A percentile compares a stretch with the other conserved stretches of the same genome.
Evolutionary conservation across 2,888 invertebrate species (phyloP).

Genomic region (Drosophila atripex): DNA sequence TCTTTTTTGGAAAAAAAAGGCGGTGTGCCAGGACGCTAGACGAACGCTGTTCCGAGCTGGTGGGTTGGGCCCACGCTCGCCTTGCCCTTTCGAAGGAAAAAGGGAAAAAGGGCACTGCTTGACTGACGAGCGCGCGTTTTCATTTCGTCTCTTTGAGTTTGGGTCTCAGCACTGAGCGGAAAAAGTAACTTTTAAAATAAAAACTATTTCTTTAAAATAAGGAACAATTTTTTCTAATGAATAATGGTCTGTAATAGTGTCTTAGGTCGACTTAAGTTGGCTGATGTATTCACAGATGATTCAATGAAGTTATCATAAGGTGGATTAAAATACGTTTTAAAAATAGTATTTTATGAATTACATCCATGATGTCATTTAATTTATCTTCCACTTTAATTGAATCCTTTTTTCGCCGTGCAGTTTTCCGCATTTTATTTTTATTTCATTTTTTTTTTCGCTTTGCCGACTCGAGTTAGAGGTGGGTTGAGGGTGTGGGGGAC

Average conservation of each 20-base stretch:
- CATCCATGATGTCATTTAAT: neutral
- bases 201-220: neutral
- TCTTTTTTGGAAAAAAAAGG: conserved; percentile 42
- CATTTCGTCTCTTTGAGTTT: conserved; percentile 27
- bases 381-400: no score
- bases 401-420: neutral
- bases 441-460: conserved; percentile 17
- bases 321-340: neutral
- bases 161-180: conserved; percentile 9
- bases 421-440: conserved; percentile 6
- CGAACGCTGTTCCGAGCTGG: conserved; percentile 32
- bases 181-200: neutral
- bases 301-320: neutral
- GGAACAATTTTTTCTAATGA: neutral
- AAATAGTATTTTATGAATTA: neutral
- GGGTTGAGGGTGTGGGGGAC: conserved; percentile 1
- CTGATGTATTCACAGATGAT: no score
- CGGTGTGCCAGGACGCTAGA: conserved; percentile 66
- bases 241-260: no score
- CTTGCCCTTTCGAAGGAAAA: conserved; percentile 47
- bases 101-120: conserved; percentile 25
- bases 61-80: conserved; percentile 43
- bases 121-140: conserved; percentile 76
- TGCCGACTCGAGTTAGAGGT: conserved; percentile 6
- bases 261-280: no score